Evolutionary conservation across 2,113 vertebrate species (phyloP).

Genomic region (Stercorarius parasiticus): DNA sequence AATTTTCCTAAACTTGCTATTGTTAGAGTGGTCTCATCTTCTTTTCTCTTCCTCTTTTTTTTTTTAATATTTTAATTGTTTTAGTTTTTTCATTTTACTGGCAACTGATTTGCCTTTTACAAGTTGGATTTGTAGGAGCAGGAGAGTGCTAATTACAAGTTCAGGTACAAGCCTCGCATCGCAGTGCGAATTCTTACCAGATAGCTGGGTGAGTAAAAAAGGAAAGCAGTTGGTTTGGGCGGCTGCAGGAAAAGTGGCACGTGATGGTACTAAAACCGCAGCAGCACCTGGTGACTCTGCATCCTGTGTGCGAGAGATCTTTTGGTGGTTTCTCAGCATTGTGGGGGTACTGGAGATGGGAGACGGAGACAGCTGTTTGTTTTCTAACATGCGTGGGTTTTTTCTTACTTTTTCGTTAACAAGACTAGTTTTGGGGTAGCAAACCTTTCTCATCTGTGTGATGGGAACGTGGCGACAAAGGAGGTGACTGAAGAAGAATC

Average conservation of each 20-base stretch:
- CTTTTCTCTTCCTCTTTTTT: not conserved
- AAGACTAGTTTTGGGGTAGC: not conserved
- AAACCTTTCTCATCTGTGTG: not conserved
- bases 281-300: slow-evolving; percentile 33
- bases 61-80: no score
- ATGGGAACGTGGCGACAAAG: not conserved
- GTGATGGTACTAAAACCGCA: not conserved
- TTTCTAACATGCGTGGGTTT: not conserved
- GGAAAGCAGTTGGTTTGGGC: not conserved
- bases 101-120: not conserved
- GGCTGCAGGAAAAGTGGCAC: not conserved
- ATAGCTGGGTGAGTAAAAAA: not conserved
- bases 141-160: not conserved
- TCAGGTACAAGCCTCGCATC: not conserved
- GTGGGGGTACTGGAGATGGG: not conserved
- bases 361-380: slow-evolving; percentile 26
- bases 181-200: not conserved
- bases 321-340: slow-evolving; percentile 3
- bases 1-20: not conserved
- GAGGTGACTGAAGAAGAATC: not conserved
- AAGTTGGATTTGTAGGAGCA: not conserved
- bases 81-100: not conserved
- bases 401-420: not conserved
- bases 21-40: not conserved
- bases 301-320: not conserved